Evolutionary conservation across 1,140 invertebrate species (phyloP).

Genomic region (Trachymyrmex cornetzi): DNA sequence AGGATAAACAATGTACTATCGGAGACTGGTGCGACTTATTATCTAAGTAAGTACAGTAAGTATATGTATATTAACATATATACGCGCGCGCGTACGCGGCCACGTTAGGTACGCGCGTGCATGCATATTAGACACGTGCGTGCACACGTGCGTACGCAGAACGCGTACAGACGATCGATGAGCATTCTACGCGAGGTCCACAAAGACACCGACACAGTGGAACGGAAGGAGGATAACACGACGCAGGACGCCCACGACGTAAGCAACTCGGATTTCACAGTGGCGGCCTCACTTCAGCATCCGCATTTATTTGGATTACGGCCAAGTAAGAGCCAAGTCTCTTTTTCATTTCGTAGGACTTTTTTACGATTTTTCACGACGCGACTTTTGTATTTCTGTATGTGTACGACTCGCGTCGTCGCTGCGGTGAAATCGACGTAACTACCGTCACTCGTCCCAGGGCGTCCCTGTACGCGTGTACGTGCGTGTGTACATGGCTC

Average conservation of each 20-base stretch:
- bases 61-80: constrained; percentile 64
- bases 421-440: constrained; percentile 53
- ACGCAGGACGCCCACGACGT: constrained; percentile 57
- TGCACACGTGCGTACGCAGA: constrained; percentile 66
- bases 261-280: constrained; percentile 62
- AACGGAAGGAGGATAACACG: background rate
- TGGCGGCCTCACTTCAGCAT: constrained; percentile 54
- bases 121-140: constrained; percentile 62
- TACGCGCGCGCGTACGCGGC: constrained; percentile 30
- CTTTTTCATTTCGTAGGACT: constrained; percentile 71
- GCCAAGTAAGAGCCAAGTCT: constrained; percentile 62
- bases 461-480: constrained; percentile 52
- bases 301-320: constrained; percentile 69
- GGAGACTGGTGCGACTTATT: constrained; percentile 74
- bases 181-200: constrained; percentile 7
- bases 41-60: constrained; percentile 70
- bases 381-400: constrained; percentile 69
- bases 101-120: constrained; percentile 34
- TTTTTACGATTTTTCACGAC: constrained; percentile 73
- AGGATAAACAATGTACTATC: constrained; percentile 69
- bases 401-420: constrained; percentile 49
- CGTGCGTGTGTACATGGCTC: constrained; percentile 74
- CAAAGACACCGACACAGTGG: background rate
- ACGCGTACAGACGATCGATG: constrained; percentile 27
- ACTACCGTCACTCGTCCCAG: constrained; percentile 66